Evolutionary conservation across 2,113 vertebrate species (phyloP), one percentile per base, ranked within the genome.

Genomic region (Collichthys lucidus): DNA sequence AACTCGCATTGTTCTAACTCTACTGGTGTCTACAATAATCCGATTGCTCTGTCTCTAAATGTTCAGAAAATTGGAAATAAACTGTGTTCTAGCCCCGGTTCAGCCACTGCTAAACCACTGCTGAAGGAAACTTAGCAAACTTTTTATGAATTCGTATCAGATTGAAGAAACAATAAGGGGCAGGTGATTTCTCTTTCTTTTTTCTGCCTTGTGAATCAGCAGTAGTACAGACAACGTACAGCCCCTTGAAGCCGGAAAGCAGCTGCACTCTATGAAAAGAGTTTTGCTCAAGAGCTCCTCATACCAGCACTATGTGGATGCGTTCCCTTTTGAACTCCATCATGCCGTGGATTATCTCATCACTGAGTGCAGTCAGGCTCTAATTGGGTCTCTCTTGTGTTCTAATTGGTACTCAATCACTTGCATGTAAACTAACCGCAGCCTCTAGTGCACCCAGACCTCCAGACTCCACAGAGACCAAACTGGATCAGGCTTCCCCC

Each of bases 331-430:
- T 82, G 69, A 91, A 85, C 86, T 84, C 75, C 88, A 63, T 86
- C 78, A 73, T 46, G 10, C 79, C 6, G 63, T 85, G 86, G 82
- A 90, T 87, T 77, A 88, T 83, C 79, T 85, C 77, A 93, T 93
- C 80, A 87, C 65, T 22, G 50, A 76, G 70, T 62, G 56, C 70
- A 85, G 59, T 89, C 53, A 11, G 71, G 44, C 60, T 79, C 66
- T 90, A 83, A 92, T 88, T 80, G 52, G 47, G 52, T 77, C n/a
- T 71, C 85, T 77, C 64, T 80, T 40, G 26, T 73, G 60, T 62
- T 57, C 40, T 70, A 64, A 89, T 78, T 80, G 64, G 56, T 74
- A 55, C 71, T 88, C 69, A 64, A 55, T 61, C 40, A n/a, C 46
- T 83, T 74, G 31, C 16, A 63, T 84, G 61, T 69, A 77, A 86